Evolutionary conservation across 2,888 invertebrate genomes (phyloP), one percentile per base, ranked within the genome.

Genomic region (Watsonalla cultraria): DNA sequence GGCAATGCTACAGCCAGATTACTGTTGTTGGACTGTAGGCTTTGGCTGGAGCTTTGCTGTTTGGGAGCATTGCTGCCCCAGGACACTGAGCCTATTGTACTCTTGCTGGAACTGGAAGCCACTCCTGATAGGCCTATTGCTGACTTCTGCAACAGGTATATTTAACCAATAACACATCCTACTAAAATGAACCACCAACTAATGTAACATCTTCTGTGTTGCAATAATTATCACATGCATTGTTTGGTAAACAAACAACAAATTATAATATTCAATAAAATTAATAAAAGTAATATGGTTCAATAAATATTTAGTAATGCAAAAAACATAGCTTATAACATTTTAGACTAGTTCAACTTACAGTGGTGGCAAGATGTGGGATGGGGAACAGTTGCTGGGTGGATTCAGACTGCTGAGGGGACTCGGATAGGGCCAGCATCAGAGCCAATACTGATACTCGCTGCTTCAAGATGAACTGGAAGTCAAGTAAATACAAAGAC

Each of bases 401-500:
- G 7, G 83, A 83, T 47, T 84, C 83, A 5, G 78, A 66, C 48
- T 75, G 69, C 5, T 78, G 76, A n/a, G 82, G 72, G 51, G 75
- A 62, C 51, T 90, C 86, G 5, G 91, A 84, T 24, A 91, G 67
- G 8, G 85, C 82, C 56, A 87, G 72, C 47, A 94, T 76, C 57
- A 94, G 82, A 46, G 90, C 84, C 60, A 93, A 66, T 11, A 94
- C 82, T 37, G 93, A 91, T 54, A 92, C 91, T 61, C 93, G 86
- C 71, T 94, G 92, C 64, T 92, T 92, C 54, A 94, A 76, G 49
- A 94, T 87, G 61, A 92, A 90, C 92, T 93, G 84, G 68, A 84
- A 83, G 49, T 53, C 51, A 64, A 56, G 46, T 37, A 46, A 54
- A n/a, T n/a, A n/a, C n/a, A n/a, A n/a, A n/a, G n/a, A n/a, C n/a